Percentiles rank a stretch among this genome's conserved stretches.
Conservation (phyloP, 2,113 vertebrate species). For the Lepus americanus region DNA sequence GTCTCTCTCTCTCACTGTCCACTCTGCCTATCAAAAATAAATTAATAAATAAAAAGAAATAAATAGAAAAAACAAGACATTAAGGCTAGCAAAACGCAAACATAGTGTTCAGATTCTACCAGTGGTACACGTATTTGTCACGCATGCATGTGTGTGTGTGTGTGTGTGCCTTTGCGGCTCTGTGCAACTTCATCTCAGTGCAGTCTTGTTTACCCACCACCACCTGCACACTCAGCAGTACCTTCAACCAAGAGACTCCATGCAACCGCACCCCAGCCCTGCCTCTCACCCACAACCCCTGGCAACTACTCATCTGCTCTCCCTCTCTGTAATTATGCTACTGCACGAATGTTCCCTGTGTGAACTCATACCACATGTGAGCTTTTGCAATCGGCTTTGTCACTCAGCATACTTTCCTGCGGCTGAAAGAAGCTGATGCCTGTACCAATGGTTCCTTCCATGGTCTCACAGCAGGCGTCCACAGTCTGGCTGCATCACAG, state of each 20-base stretch:
- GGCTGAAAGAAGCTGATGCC: background rate
- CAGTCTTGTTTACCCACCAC: background rate
- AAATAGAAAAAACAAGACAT: slow-evolving; percentile 3
- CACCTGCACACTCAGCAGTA: background rate
- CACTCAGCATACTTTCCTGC: background rate
- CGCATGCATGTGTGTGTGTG: background rate
- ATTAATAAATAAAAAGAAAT: no score
- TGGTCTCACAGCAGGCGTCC: background rate
- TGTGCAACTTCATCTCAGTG: background rate
- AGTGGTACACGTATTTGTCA: rapidly evolving
- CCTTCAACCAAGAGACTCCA: background rate
- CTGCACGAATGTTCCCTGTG: slow-evolving; percentile 11
- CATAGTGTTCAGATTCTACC: background rate
- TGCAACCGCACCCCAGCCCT: background rate
- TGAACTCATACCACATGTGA: slow-evolving; percentile 9
- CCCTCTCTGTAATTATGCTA: slow-evolving; percentile 29
- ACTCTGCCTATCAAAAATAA: no score
- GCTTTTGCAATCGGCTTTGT: background rate
- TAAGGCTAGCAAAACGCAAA: background rate
- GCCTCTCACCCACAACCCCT: background rate
- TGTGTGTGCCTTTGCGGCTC: background rate
- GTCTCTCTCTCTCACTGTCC: no score
- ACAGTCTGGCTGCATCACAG: background rate
- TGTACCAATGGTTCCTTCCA: background rate
- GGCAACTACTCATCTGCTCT: slow-evolving; percentile 16